Evolutionary conservation across 2,113 vertebrate species (phyloP), one percentile per base, ranked within the genome.

Genomic region (Osmerus eperlanus): DNA sequence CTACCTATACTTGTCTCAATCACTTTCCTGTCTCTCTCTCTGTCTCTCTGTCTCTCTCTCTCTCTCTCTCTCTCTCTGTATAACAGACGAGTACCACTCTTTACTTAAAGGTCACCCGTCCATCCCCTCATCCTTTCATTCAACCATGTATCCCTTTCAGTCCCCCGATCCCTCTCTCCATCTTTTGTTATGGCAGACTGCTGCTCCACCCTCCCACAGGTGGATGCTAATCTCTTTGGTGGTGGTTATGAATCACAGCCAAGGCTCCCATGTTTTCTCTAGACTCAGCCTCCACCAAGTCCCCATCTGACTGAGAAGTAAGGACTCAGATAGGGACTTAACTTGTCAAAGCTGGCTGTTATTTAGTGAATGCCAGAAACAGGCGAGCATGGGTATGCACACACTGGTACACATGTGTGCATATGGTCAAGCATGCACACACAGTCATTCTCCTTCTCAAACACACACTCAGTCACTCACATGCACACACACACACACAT

Each of bases 111-210:
- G 36, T 41, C 36, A 41, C 36, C 36, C 36, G 7, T 41, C 36
- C 36, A 41, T 41, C 36, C 6, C 6, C 7, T 41, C 36, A 41
- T 41, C 36, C 56, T 59, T 3, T 3, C 3, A 21, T 23, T 23
- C 1, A 12, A n/a, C 13, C 0, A 1, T 7, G 6, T 23, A 8
- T 59, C 56, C 3, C 8, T 23, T 3, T 13, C 9, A 0, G 0
- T 11, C 56, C 1, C n/a, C 3, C 8, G 0, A 2, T 58, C n/a
- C 1, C 56, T 21, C 19, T 59, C 19, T 21, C 56, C 21, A 3
- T 23, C n/a, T 21, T 41, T 41, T 41, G 36, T 41, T 6, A 41
- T 41, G 36, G 36, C 36, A 41, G 36, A 9, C 36, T 41, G 36
- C 36, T 41, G 36, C 8, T 41, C 7, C 36, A 41, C 36, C 5